A percentile compares a stretch with the other conserved stretches of the same genome.
Evolutionary conservation across 2,888 invertebrate species (phyloP).

Genomic region (Rhimphoctona megacephalus): DNA sequence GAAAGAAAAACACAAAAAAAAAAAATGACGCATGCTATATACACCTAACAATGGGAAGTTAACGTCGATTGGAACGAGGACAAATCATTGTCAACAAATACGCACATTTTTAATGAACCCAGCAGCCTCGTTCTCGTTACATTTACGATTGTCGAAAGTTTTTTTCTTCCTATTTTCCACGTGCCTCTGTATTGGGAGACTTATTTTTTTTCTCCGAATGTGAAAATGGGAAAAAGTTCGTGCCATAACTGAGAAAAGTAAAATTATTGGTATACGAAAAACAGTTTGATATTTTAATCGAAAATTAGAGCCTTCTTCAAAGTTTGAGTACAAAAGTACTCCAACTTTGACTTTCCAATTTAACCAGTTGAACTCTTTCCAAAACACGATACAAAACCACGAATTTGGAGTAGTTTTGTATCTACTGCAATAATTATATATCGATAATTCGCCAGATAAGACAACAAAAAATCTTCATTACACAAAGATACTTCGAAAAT

Average conservation of each 20-base stretch:
- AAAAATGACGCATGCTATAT: constrained; percentile 35
- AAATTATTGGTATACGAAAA: too few species aligned
- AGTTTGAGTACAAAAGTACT: too few species aligned
- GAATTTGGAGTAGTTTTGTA: too few species aligned
- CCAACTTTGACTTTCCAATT: too few species aligned
- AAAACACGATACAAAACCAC: too few species aligned
- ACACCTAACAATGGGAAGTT: constrained; percentile 50
- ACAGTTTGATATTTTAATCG: too few species aligned
- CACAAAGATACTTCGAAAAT: not conserved
- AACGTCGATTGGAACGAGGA: constrained; percentile 54
- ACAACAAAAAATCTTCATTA: not conserved
- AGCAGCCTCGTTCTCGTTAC: constrained; percentile 56
- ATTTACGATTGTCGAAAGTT: constrained; percentile 8
- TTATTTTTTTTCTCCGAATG: not conserved
- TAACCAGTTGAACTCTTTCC: too few species aligned
- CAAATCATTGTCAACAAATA: constrained; percentile 40
- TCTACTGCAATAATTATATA: not conserved
- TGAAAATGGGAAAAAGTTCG: too few species aligned
- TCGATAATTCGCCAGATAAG: not conserved
- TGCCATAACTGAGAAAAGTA: too few species aligned
- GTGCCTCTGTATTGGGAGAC: not conserved
- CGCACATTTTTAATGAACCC: constrained; percentile 7
- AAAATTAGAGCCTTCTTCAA: too few species aligned
- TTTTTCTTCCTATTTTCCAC: not conserved
- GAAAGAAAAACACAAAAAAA: constrained; percentile 51